Evolutionary conservation across 1,140 invertebrate species (phyloP).

Genomic region (Caligus rogercresseyi): DNA sequence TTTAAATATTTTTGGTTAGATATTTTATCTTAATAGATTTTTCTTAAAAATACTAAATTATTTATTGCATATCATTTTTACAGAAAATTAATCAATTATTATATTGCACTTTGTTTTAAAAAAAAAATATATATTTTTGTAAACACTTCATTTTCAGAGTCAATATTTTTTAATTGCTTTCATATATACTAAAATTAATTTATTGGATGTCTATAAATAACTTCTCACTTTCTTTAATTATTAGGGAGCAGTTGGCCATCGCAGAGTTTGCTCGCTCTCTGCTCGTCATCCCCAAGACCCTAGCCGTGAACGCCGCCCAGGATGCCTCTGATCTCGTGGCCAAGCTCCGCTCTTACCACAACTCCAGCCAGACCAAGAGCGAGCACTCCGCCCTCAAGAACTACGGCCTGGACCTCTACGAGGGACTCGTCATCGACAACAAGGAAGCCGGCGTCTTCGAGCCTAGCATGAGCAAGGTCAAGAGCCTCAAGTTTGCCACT

Average conservation of each 20-base stretch:
- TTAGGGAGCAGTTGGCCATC: slow-evolving; percentile 92
- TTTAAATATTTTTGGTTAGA: too few relatives aligned
- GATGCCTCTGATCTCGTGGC: slow-evolving; percentile 93
- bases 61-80: too few relatives aligned
- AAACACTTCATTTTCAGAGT: too few relatives aligned
- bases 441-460: slow-evolving; percentile 88
- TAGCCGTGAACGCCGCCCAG: slow-evolving; percentile 93
- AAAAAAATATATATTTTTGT: too few relatives aligned
- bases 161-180: too few relatives aligned
- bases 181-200: too few relatives aligned
- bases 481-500: slow-evolving; percentile 96
- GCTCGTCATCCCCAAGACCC: slow-evolving; percentile 94
- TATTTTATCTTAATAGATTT: too few relatives aligned
- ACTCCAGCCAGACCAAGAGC: slow-evolving; percentile 84
- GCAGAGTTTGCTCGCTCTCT: slow-evolving; percentile 93
- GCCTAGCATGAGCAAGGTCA: slow-evolving; percentile 94
- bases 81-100: too few relatives aligned
- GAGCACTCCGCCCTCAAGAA: slow-evolving; percentile 69
- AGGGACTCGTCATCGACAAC: slow-evolving; percentile 72
- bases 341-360: slow-evolving; percentile 94
- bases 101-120: too few relatives aligned
- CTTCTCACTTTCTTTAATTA: slow-evolving; percentile 29
- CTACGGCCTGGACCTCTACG: slow-evolving; percentile 23
- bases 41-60: too few relatives aligned
- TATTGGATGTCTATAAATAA: not conserved